phyloP scores from a whole-genome alignment of 2,888 invertebrate species.

The Lamellibrachia columna region DNA sequence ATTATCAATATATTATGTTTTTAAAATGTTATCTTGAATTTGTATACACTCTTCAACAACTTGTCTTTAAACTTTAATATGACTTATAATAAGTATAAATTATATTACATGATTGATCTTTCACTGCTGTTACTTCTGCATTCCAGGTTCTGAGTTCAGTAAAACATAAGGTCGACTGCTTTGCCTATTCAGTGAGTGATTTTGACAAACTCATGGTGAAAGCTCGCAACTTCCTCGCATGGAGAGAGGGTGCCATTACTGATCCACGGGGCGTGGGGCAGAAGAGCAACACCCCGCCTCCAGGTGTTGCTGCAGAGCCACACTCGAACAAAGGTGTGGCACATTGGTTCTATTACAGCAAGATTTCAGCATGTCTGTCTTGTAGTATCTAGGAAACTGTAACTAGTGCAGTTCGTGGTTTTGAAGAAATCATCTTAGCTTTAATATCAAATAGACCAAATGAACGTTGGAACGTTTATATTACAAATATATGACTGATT shows the following conservation, averaged over 20 bases:
- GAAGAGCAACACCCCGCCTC: neutral
- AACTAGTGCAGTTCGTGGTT: no score
- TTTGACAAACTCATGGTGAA: slow-evolving; percentile 76
- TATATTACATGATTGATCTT: neutral
- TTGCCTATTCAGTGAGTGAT: slow-evolving; percentile 65
- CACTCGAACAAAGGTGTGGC: neutral
- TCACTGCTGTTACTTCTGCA: neutral
- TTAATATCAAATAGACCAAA: no score
- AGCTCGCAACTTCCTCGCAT: slow-evolving; percentile 77
- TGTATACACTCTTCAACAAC: no score
- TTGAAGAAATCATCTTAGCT: no score
- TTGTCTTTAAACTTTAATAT: no score
- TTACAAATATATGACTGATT: no score
- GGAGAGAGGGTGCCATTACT: slow-evolving; percentile 45
- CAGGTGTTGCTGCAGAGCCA: neutral
- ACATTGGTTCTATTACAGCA: neutral
- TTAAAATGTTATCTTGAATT: no score
- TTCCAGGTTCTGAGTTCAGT: slow-evolving; percentile 78
- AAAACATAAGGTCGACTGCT: slow-evolving; percentile 86
- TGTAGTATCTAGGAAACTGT: no score
- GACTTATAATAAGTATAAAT: no score
- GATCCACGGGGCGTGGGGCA: slow-evolving; percentile 14
- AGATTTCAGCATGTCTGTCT: neutral
- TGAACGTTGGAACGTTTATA: no score
- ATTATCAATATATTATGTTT: no score